These are phyloP conservation scores for Cuculus canorus DNA, from an alignment of 2,797 vertebrate genomes.

Conservation along the genomic window DNA sequence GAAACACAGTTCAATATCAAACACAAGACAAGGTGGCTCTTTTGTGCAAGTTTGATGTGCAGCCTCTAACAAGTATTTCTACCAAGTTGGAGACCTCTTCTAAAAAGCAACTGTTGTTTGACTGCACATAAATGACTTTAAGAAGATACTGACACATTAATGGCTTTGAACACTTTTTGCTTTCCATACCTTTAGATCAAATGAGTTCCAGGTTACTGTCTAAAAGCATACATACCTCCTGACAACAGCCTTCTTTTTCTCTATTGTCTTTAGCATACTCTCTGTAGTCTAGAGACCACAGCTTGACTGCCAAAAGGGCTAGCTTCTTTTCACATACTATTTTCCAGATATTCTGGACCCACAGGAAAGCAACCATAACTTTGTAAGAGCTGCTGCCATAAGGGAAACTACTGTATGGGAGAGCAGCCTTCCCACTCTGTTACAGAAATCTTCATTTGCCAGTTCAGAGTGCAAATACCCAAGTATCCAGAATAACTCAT, in stretches of 20 bases:
- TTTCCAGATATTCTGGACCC: not conserved
- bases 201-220: not conserved
- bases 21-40: not conserved
- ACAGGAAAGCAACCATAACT: not conserved
- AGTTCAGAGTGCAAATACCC: not conserved
- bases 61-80: not conserved
- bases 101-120: not conserved
- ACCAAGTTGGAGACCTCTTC: not conserved
- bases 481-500: not conserved
- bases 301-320: accelerated
- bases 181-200: not conserved
- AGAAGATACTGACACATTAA: not conserved
- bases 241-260: not conserved
- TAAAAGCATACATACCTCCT: not conserved
- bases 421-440: not conserved
- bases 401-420: not conserved
- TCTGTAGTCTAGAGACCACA: not conserved
- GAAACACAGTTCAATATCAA: not conserved
- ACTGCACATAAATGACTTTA: not conserved
- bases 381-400: not conserved
- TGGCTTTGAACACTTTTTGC: not conserved
- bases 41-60: not conserved
- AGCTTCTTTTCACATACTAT: not conserved
- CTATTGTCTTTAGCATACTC: not conserved
- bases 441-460: not conserved